Percentiles rank a stretch among this genome's conserved stretches.
Evolutionary conservation across 2,113 vertebrate genomes (phyloP).

Genomic region (Amblyornis subalaris): DNA sequence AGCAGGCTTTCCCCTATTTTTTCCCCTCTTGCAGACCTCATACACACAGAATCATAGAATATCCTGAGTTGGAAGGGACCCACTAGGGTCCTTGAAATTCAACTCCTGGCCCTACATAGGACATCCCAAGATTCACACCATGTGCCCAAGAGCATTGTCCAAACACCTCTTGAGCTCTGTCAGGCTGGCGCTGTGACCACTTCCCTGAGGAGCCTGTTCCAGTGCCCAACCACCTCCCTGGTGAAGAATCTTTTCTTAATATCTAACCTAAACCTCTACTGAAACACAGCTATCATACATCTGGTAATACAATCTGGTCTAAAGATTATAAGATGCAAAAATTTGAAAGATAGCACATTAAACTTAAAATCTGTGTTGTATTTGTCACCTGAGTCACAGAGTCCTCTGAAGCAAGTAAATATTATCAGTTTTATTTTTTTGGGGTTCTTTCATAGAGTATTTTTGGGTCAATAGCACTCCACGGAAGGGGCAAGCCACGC

Average conservation of each 20-base stretch:
- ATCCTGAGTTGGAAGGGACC: background rate
- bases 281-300: background rate
- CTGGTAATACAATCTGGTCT: background rate
- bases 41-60: background rate
- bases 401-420: background rate
- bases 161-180: background rate
- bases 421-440: background rate
- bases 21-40: background rate
- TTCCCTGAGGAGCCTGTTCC: background rate
- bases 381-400: background rate
- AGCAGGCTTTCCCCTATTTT: background rate
- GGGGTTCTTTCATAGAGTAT: background rate
- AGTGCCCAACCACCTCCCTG: background rate
- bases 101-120: background rate
- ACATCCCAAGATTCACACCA: background rate
- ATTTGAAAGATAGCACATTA: background rate
- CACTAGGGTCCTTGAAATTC: background rate
- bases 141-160: background rate
- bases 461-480: fast-evolving
- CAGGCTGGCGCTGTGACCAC: background rate
- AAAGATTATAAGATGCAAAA: background rate
- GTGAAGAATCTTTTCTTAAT: background rate
- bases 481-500: background rate
- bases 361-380: background rate
- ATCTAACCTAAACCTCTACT: background rate